Evolutionary conservation across 2,888 invertebrate genomes (phyloP), one percentile per base, ranked within the genome.

Genomic region (Gymnocheta viridis): DNA sequence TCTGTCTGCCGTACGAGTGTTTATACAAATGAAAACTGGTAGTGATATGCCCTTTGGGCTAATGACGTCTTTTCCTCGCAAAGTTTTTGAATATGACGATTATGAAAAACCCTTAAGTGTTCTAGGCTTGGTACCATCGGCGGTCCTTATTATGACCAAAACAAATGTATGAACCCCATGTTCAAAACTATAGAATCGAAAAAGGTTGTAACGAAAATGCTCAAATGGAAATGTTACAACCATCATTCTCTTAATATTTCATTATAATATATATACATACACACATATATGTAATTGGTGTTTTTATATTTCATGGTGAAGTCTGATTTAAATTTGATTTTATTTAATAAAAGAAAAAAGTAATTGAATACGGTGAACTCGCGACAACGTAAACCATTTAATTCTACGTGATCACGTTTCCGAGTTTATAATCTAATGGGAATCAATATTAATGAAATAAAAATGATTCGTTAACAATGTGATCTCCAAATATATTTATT

Each of bases 31-130:
- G 93, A 96, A 98, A 88, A 92, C 93, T 4, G 94, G 96, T 69
- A 94, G 95, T 51, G 96, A 96, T 88, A 94, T 94, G 10, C 92
- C 93, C 0, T 98, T 98, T 92, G 95, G 95, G 73, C 92, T 99
- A 87, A 97, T 98, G 96, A 98, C 98, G 2, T 95, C 94, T 89
- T 99, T 98, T 92, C 98, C 99, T 7, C 95, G 95, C 89, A 97
- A 96, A 92, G 94, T 98, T 69, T 99, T 98, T 90, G 93, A 94
- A 0, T 94, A 93, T 12, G 97, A 97, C 3, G 98, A 99, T 90
- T 98, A 97, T 92, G 96, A 97, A 80, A 96, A 95, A 89, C 97
- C 98, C 0, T 92, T 99, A 86, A 96, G 96, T 87, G 93, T 94
- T 85, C 93, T 99, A 94, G 96, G 96, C 89, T 92, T 97, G 89